Conservation (phyloP, 2,888 invertebrate species). For the Caenorhabditis sp. region DNA sequence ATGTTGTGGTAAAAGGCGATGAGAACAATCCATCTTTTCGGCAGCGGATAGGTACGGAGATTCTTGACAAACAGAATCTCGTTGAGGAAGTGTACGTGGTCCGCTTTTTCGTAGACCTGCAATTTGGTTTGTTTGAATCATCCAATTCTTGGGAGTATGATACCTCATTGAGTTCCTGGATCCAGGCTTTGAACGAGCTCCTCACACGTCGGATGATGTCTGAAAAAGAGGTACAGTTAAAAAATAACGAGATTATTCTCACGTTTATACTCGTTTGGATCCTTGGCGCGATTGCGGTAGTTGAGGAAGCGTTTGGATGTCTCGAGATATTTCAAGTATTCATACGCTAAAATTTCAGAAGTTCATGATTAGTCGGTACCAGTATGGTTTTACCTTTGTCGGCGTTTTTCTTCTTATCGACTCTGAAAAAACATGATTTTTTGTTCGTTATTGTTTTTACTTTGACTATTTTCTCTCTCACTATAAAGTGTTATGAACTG, state of each 20-base stretch:
- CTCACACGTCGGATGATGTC: constrained; percentile 34
- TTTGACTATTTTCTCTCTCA: too few species aligned
- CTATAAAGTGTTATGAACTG: too few species aligned
- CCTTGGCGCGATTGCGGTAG: constrained; percentile 7
- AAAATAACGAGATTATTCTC: not conserved
- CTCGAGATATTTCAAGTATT: constrained; percentile 19
- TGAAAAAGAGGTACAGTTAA: not conserved
- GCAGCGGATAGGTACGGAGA: constrained; percentile 42
- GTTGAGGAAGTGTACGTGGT: constrained; percentile 43
- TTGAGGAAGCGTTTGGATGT: not conserved
- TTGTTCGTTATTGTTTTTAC: too few species aligned
- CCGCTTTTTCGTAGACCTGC: constrained; percentile 38
- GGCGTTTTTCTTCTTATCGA: constrained; percentile 26
- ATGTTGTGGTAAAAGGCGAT: constrained; percentile 35
- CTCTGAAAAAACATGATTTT: constrained; percentile 32
- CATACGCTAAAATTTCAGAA: constrained; percentile 1
- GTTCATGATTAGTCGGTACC: not conserved
- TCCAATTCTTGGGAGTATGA: not conserved
- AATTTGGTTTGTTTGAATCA: not conserved
- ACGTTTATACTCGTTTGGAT: constrained; percentile 16
- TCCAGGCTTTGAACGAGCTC: constrained; percentile 10
- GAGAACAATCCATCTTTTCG: constrained; percentile 27
- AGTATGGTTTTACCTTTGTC: constrained; percentile 6
- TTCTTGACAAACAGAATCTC: constrained; percentile 42
- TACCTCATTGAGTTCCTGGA: constrained; percentile 23